phyloP scores from a whole-genome alignment of 2,113 vertebrate species.

The Dicaeum eximium region DNA sequence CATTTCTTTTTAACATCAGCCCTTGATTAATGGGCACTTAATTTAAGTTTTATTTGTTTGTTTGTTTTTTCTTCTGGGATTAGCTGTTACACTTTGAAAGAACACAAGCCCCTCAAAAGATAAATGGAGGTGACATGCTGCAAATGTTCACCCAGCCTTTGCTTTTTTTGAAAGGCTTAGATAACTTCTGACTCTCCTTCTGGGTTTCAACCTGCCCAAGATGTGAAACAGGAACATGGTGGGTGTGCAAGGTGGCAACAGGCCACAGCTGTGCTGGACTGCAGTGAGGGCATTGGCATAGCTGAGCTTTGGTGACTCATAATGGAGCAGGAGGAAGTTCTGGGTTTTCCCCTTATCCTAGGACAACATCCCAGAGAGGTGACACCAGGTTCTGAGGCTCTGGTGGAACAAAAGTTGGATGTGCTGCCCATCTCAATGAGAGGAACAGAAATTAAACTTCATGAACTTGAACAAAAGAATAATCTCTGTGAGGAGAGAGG shows the following conservation, averaged over 20 bases:
- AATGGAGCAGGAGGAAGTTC: neutral
- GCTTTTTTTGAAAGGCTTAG: neutral
- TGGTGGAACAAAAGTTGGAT: constrained; percentile 2
- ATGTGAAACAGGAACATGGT: neutral
- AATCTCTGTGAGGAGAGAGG: constrained; percentile 20
- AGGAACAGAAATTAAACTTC: constrained; percentile 58
- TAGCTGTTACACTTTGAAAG: neutral
- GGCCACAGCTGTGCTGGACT: neutral
- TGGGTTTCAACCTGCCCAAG: neutral
- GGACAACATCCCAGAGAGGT: neutral
- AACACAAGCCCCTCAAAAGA: neutral
- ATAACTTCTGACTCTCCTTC: neutral
- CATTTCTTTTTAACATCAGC: neutral
- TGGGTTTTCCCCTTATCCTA: neutral
- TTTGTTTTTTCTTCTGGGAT: constrained; percentile 14
- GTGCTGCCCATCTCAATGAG: neutral
- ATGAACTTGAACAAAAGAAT: constrained; percentile 61
- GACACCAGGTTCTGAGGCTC: neutral
- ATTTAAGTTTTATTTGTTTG: neutral
- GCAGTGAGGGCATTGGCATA: fast-evolving
- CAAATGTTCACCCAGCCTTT: neutral
- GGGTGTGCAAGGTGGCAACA: fast-evolving
- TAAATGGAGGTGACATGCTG: neutral
- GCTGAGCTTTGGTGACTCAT: neutral
- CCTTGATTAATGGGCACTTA: neutral